Evolutionary conservation across 2,888 invertebrate species (phyloP), one percentile per base, ranked within the genome.

Genomic region (Ormyrus nitidulus): DNA sequence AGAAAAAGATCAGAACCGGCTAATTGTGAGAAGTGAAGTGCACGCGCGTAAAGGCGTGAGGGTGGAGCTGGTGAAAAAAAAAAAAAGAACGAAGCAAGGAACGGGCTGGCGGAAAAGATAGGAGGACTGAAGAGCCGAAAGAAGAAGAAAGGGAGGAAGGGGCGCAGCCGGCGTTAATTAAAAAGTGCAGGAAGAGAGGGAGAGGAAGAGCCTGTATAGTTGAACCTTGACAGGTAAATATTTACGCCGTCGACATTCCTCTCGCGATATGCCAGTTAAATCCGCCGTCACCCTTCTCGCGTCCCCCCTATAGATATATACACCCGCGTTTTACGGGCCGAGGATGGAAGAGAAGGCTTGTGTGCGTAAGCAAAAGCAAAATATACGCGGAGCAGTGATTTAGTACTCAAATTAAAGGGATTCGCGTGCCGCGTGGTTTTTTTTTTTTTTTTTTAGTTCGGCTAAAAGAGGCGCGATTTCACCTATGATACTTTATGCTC

Each of bases 211-310:
- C 77, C 76, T 84, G 84, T 82, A 59, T 48, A 54, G 64, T 58
- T 6, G 66, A 49, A 34, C 58, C 66, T 48, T 84, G 86, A 87
- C 86, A 89, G 88, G 89, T 89, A 89, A 89, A 89, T 88, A 89
- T 88, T 88, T 88, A 83, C 83, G 81, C 64, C 75, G 65, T 48
- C 61, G 59, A 59, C 65, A 48, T 51, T 68, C 44, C 58, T 77
- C 34, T 49, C 19, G 51, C 65, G 71, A 77, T 59, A 65, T 48
- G 71, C 58, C 71, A 54, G 49, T 59, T 77, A 71, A 77, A 46
- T n/a, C 56, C 61, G 48, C 8, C 59, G 44, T 53, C 53, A 72
- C 44, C 19, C 53, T 19, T 19, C n/a, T 34, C 8, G 51, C 51
- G 10, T 19, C 8, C 34, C 7, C 13, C 56, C 44, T 69, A 54